These are phyloP conservation scores for Rousettus leschenaultii DNA, from an alignment of 2,113 vertebrate genomes.

Conservation along the genomic window DNA sequence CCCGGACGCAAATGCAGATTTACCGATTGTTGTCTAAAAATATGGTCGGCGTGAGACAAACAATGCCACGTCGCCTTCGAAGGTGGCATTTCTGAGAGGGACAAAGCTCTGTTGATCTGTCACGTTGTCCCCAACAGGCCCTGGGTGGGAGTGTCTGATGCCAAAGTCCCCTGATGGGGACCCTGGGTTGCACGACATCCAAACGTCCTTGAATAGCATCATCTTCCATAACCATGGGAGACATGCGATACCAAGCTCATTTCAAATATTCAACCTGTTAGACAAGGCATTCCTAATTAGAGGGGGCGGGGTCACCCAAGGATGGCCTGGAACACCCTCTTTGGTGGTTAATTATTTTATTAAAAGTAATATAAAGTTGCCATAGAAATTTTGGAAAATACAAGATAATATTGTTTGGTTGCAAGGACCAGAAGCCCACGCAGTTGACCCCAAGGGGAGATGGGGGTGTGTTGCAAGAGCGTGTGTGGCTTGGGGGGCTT, in stretches of 20 bases:
- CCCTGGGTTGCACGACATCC: neutral
- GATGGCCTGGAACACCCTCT: neutral
- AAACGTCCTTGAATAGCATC: neutral
- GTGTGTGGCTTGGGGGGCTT: neutral
- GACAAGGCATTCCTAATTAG: neutral
- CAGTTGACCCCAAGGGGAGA: neutral
- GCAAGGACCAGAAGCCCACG: neutral
- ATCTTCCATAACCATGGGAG: neutral
- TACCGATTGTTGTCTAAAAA: neutral
- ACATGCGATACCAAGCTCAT: neutral
- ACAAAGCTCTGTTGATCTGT: too few species aligned
- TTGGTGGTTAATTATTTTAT: neutral
- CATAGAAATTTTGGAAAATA: neutral
- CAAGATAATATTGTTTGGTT: neutral
- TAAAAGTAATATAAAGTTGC: neutral
- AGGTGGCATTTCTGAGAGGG: neutral
- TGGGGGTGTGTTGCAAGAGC: neutral
- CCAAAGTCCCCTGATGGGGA: neutral
- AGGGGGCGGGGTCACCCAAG: neutral
- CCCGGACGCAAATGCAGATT: accelerated
- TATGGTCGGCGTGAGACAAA: accelerated
- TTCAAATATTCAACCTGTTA: neutral
- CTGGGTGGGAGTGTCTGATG: neutral
- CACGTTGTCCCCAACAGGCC: neutral
- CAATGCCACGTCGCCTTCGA: neutral